Evolutionary conservation across 30 jellyfish, hydroid and myxozoan species (phyloP).

Genomic region (Turritopsis rubra): DNA sequence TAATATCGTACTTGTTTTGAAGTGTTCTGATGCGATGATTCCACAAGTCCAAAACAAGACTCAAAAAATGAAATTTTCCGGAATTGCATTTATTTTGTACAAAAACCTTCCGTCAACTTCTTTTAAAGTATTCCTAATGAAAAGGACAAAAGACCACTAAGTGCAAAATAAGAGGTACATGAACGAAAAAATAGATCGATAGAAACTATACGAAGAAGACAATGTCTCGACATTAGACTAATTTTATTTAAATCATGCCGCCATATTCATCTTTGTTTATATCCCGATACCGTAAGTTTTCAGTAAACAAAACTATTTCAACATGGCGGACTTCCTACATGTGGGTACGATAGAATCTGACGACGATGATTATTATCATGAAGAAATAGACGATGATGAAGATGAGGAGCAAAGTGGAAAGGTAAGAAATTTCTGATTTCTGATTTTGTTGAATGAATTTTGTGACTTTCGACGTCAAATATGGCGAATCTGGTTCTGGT

Average conservation of each 20-base stretch:
- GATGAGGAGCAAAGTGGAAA: slow-evolving; percentile 27
- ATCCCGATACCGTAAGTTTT: not conserved
- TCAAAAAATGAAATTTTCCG: too few species aligned
- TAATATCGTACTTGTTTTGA: too few species aligned
- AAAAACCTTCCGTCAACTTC: too few species aligned
- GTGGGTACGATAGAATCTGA: slow-evolving; percentile 61
- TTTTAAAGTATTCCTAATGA: too few species aligned
- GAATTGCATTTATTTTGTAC: too few species aligned
- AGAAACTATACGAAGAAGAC: not conserved
- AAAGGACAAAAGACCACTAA: too few species aligned
- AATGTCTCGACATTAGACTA: not conserved
- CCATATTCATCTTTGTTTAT: not conserved
- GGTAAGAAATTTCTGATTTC: not conserved
- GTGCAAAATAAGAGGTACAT: too few species aligned
- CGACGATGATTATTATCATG: slow-evolving; percentile 37
- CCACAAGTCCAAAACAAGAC: too few species aligned
- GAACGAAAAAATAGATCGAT: not conserved
- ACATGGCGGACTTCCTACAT: slow-evolving; percentile 20
- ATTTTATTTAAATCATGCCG: not conserved
- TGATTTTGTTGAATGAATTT: not conserved
- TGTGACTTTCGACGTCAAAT: not conserved
- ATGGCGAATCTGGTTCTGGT: too few species aligned
- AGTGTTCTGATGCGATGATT: too few species aligned
- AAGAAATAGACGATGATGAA: slow-evolving; percentile 30
- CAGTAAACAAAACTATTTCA: not conserved